Percentiles rank a stretch among this genome's conserved stretches.
Conservation (phyloP, 2,888 invertebrate genomes). For the Maniola hyperantus region DNA sequence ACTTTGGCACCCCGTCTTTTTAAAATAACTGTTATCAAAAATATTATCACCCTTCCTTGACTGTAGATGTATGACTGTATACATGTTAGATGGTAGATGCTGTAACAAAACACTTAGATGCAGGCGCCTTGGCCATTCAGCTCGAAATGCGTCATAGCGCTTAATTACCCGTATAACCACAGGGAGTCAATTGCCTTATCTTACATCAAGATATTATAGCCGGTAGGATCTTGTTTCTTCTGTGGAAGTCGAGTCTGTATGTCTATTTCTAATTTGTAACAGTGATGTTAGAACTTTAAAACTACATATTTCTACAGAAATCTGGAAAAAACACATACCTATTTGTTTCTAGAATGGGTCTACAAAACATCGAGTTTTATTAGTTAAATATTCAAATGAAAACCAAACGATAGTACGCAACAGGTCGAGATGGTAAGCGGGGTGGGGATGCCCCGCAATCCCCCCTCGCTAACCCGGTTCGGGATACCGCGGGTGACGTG, state of each 20-base stretch:
- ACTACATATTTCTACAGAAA: no score
- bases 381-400: no score
- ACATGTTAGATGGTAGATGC: constrained; percentile 3
- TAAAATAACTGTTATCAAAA: constrained; percentile 7
- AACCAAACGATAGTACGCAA: no score
- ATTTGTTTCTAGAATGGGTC: no score
- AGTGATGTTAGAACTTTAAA: no score
- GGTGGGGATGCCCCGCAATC: no score
- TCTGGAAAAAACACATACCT: no score
- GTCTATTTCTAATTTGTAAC: not conserved
- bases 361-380: no score
- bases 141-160: constrained; percentile 51
- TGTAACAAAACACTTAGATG: constrained; percentile 53
- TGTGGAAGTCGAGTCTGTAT: not conserved
- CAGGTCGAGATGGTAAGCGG: no score
- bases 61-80: not conserved
- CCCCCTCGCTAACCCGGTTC: no score
- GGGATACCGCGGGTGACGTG: no score
- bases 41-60: constrained; percentile 15
- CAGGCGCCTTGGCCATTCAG: constrained; percentile 51
- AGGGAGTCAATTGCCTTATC: constrained; percentile 77
- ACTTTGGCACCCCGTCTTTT: constrained; percentile 9
- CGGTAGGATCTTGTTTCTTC: constrained; percentile 32
- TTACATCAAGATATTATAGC: constrained; percentile 39
- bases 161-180: constrained; percentile 79